Evolutionary conservation across 2,113 vertebrate species (phyloP), one percentile per base, ranked within the genome.

Genomic region (Cololabis saira): DNA sequence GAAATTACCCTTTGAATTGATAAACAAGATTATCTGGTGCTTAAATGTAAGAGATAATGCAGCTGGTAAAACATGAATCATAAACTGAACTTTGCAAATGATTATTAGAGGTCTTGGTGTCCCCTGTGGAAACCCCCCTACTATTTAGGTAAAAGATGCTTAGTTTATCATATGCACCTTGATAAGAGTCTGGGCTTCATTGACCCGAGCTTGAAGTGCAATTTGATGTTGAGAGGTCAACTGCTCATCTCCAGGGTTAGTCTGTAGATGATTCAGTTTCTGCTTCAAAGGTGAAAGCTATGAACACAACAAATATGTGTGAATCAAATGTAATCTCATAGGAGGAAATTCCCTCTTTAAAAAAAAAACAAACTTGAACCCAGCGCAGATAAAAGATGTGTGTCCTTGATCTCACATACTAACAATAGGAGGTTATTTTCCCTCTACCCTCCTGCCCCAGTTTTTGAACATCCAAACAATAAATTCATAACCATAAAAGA

Each of bases 161-260:
- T 24, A 44, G 24, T 33, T 54, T 11, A 45, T 74, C 15, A 21
- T 2, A 19, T 43, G 12, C 59, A 93, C 93, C 91, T 92, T 94
- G 33, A 84, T 69, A 27, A 50, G 85, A 13, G 89, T 87, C 54
- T 93, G 89, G 13, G 86, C 84, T 74, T 93, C 92, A 33, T 53
- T 81, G 69, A 91, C 65, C 78, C 91, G 92, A 65, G 91, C 90
- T 62, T 93, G 84, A 61, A 93, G 74, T 15, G 85, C 78, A 74
- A 93, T 77, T 75, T 92, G 86, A 54, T 93, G 89, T 75, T 93
- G 91, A 57, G 69, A 63, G 21, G 90, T 74, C 64, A 88, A 68
- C 72, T 86, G 81, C 79, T 93, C 80, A 37, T 87, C 77, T 37
- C 59, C 84, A 58, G 92, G 64, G n/a, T 82, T 84, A 21, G 21